Evolutionary conservation across 2,113 vertebrate genomes (phyloP).

Genomic region (Rhinoderma darwinii): DNA sequence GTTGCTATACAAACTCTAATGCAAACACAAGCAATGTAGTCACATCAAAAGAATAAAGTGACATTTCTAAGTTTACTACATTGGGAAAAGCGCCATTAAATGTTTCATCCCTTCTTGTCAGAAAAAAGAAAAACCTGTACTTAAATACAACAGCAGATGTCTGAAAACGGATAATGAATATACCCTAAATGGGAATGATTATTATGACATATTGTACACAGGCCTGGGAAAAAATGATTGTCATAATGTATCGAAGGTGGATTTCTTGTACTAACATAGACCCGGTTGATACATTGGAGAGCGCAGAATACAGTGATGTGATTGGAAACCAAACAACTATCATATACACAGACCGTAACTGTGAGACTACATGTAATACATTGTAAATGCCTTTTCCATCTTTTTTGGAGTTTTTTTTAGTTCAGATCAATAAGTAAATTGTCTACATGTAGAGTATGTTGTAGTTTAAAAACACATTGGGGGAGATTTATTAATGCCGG

Average conservation of each 20-base stretch:
- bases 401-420: background rate
- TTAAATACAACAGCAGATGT: conserved; percentile 40
- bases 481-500: no score
- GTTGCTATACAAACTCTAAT: background rate
- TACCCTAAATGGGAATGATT: background rate
- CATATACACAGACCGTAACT: background rate
- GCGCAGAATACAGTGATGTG: background rate
- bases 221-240: background rate
- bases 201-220: background rate
- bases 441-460: background rate
- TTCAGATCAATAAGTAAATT: no score
- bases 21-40: background rate
- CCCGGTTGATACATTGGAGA: no score
- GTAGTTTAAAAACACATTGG: background rate
- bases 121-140: background rate
- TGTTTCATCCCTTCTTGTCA: background rate
- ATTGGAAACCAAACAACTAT: no score
- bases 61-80: background rate
- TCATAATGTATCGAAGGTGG: background rate
- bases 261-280: background rate
- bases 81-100: conserved; percentile 9
- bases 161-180: conserved; percentile 25
- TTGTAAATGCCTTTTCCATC: background rate
- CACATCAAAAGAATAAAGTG: background rate
- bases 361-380: background rate